These are phyloP conservation scores for Lepus timidus DNA, from an alignment of 2,113 vertebrate species.

Conservation along the genomic window DNA sequence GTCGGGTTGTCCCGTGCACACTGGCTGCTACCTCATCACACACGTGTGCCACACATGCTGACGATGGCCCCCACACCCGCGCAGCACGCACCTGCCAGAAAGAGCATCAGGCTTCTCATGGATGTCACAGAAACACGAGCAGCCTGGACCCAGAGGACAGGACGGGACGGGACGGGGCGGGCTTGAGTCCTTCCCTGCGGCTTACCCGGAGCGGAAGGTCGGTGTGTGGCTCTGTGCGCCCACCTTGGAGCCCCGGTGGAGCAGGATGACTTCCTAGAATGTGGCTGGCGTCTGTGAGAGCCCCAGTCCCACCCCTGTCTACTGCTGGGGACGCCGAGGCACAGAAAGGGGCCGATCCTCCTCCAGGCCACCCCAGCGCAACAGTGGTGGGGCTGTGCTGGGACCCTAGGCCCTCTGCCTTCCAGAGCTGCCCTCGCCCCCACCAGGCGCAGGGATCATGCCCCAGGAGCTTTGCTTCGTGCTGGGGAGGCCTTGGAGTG, in stretches of 20 bases:
- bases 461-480: background rate
- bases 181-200: background rate
- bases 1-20: background rate
- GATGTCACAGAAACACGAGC: background rate
- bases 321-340: background rate
- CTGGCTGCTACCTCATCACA: background rate
- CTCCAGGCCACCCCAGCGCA: background rate
- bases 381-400: background rate
- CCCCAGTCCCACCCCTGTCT: background rate
- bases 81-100: background rate
- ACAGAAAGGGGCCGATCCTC: background rate
- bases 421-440: background rate
- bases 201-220: background rate
- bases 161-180: background rate
- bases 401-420: conserved; percentile 5
- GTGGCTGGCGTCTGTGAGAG: background rate
- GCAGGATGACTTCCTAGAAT: background rate
- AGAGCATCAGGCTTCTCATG: too few relatives aligned
- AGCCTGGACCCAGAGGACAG: background rate
- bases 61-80: background rate
- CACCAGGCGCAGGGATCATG: background rate
- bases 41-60: background rate
- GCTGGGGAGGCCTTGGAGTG: conserved; percentile 3
- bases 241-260: fast-evolving
- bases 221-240: background rate